Conservation (phyloP, 2,888 invertebrate genomes). For the Volucella inflata region DNA sequence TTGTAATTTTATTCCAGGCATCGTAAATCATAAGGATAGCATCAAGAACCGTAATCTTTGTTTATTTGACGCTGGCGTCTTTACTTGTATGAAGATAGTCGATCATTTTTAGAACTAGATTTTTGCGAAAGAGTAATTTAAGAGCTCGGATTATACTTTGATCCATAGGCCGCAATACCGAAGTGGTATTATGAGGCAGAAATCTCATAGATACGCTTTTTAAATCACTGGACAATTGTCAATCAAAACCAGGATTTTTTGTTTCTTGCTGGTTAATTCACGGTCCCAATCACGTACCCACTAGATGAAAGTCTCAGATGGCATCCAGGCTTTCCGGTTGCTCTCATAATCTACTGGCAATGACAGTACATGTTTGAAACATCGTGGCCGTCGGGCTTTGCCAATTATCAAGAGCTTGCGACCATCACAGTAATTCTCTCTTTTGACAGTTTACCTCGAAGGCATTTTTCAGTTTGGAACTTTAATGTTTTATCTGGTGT, state of each 20-base stretch:
- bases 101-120: slow-evolving; percentile 16
- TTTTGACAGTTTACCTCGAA: slow-evolving; percentile 7
- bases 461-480: slow-evolving; percentile 15
- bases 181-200: slow-evolving; percentile 19
- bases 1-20: slow-evolving; percentile 11
- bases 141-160: slow-evolving; percentile 25
- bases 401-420: slow-evolving; percentile 21
- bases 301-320: slow-evolving; percentile 24
- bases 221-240: slow-evolving; percentile 28
- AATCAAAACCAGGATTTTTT: slow-evolving; percentile 21
- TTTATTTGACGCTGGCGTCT: slow-evolving; percentile 7
- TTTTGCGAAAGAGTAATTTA: slow-evolving; percentile 32
- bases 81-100: slow-evolving; percentile 14
- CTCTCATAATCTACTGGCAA: slow-evolving; percentile 11
- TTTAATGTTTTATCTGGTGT: slow-evolving; percentile 32
- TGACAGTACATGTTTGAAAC: slow-evolving; percentile 20
- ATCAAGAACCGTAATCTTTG: slow-evolving; percentile 30
- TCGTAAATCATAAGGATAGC: slow-evolving; percentile 28
- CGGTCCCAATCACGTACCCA: slow-evolving; percentile 25
- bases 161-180: slow-evolving; percentile 23
- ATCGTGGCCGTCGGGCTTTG: slow-evolving; percentile 13
- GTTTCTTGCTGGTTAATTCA: slow-evolving; percentile 20
- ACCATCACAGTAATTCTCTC: slow-evolving; percentile 19
- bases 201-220: slow-evolving; percentile 20
- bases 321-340: slow-evolving; percentile 5